Base-by-base conservation (phyloP, 1,140 invertebrate genomes). In the Saccostrea cuccullata region DNA sequence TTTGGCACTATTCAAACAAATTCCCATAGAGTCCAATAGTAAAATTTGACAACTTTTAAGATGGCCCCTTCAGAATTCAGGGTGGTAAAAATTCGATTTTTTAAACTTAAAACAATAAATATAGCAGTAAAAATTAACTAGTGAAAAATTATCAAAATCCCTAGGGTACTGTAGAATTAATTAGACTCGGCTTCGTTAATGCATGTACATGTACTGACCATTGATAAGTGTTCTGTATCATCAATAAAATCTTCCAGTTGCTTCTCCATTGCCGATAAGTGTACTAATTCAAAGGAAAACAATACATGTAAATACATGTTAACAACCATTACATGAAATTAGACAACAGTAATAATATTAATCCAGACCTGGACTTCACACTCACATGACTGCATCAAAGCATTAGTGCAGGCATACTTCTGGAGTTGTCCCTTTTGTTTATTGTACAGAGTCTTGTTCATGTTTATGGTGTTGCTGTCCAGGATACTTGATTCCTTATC, bases 351-450 rank as follows among this genome's bases (percentile, higher is more conserved):
- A 77, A 40, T 20, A 40, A 47, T 15, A 40, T 0, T 83, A 4
- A 11, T 47, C 55, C 36, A 55, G 9, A 12, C n/a, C 11, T 40
- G 6, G 30, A 17, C 23, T 85, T 70, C 5, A 84, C 64, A 90
- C 87, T 86, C 89, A 94, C 95, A 94, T 12, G 98, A 98, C 86
- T 98, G 96, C 0, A 97, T 97, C 95, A 99, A 97, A 12, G 97
- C 98, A 96, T 99, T 98, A 9, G 98, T 98, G 93, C 98, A 97
- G 15, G 97, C 96, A 90, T 97, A 98, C 94, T 97, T 97, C 93
- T 97, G 97, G 92, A 97, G 83, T 9, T 88, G 95, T 93, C 67
- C 73, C 6, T 90, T 86, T 40, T 70, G 56, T 84, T 87, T 17
- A 90, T 91, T 88, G n/a, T 82, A 89, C 23, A 90, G 11, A 11